phyloP scores from a whole-genome alignment of 2,797 vertebrate species.

The Clarias platycephalus region DNA sequence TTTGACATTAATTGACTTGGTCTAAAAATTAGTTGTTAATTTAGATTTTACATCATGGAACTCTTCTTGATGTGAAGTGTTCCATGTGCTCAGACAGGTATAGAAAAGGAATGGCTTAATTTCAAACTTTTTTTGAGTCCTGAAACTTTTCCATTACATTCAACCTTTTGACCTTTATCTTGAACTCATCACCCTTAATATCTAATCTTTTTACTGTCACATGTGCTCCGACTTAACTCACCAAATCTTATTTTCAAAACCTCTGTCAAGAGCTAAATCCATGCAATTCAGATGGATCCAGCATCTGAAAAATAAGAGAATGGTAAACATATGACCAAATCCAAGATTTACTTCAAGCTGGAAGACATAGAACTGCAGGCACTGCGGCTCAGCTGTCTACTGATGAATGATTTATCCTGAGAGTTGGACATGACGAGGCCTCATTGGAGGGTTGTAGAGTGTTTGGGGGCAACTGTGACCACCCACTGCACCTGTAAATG shows the following conservation, averaged over 20 bases:
- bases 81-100: conserved; percentile 1
- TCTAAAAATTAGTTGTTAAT: background rate
- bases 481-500: conserved; percentile 41
- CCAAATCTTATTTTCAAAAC: background rate
- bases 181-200: background rate
- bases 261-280: background rate
- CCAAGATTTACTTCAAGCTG: conserved; percentile 22
- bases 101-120: background rate
- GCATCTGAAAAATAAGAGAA: conserved; percentile 7
- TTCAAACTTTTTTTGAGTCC: background rate
- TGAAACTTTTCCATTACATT: background rate
- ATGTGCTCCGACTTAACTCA: background rate
- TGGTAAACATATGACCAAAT: conserved; percentile 21
- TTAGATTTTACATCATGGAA: background rate
- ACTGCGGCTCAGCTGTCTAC: conserved; percentile 26
- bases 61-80: conserved; percentile 35
- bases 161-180: background rate
- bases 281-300: background rate
- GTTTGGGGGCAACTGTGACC: conserved; percentile 26
- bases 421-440: conserved; percentile 20
- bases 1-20: background rate
- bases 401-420: conserved; percentile 23
- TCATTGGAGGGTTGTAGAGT: conserved; percentile 12
- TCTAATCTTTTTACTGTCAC: background rate
- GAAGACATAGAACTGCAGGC: background rate